These are phyloP conservation scores for Capitulum mitella DNA, from an alignment of 2,888 invertebrate species.

Conservation along the genomic window DNA sequence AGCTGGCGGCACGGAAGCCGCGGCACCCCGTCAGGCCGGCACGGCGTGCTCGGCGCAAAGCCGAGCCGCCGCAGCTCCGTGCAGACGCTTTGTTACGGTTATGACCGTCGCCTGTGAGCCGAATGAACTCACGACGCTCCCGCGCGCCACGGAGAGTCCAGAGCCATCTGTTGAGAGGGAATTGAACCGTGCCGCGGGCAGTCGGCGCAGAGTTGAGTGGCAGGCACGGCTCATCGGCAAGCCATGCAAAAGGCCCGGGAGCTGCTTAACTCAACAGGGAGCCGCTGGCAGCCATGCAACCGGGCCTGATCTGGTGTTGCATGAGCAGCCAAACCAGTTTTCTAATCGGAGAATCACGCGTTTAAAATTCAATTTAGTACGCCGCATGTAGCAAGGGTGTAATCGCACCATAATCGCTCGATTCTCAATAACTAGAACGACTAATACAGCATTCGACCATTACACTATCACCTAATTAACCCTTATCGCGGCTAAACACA, in stretches of 20 bases:
- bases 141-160: neutral
- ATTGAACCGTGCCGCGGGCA: neutral
- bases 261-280: neutral
- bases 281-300: neutral
- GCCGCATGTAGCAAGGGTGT: neutral
- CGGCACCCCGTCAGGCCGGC: too few relatives aligned
- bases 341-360: neutral
- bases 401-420: neutral
- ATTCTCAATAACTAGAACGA: constrained; percentile 8
- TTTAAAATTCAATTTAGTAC: constrained; percentile 14
- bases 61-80: too few relatives aligned
- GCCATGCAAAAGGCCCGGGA: too few relatives aligned
- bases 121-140: too few relatives aligned
- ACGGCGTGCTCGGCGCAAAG: too few relatives aligned
- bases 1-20: too few relatives aligned
- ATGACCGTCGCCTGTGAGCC: too few relatives aligned
- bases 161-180: neutral
- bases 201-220: too few relatives aligned
- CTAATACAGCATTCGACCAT: constrained; percentile 24
- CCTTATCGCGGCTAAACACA: constrained; percentile 8
- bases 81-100: too few relatives aligned
- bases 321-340: neutral
- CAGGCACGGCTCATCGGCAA: too few relatives aligned
- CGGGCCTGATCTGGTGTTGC: neutral
- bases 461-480: constrained; percentile 24